Percentiles rank a stretch among this genome's conserved stretches.
These are phyloP conservation scores for Cosmorhoe ocellata DNA, from an alignment of 2,888 invertebrate genomes.

Conservation along the genomic window DNA sequence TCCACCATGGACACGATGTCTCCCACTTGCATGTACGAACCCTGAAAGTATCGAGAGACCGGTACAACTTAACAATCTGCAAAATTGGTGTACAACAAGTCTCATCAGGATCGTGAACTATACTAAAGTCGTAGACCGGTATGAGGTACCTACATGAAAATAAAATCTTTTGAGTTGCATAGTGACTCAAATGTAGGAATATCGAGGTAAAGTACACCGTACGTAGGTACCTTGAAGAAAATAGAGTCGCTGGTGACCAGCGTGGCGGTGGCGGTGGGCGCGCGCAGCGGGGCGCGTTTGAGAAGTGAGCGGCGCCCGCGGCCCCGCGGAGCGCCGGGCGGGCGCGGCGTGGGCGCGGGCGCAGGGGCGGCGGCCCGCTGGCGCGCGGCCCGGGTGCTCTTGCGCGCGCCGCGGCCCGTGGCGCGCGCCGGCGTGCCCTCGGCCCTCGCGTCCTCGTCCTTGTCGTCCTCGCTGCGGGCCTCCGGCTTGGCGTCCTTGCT, in stretches of 20 bases:
- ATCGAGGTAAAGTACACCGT: too few relatives aligned
- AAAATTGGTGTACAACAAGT: too few relatives aligned
- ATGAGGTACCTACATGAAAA: too few relatives aligned
- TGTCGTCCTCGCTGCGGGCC: constrained; percentile 43
- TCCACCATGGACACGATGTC: constrained; percentile 95
- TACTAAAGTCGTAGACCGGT: too few relatives aligned
- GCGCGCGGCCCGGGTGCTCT: constrained; percentile 81
- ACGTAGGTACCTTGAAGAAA: constrained; percentile 78
- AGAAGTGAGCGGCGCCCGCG: constrained; percentile 90
- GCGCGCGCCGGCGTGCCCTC: constrained; percentile 72
- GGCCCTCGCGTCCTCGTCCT: constrained; percentile 43
- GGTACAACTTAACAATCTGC: too few relatives aligned
- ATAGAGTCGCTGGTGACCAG: constrained; percentile 90
- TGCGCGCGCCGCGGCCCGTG: constrained; percentile 66
- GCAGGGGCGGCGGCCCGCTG: constrained; percentile 62
- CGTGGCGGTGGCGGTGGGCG: constrained; percentile 90
- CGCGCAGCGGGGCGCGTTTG: constrained; percentile 90
- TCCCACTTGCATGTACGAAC: constrained; percentile 92
- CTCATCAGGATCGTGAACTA: too few relatives aligned
- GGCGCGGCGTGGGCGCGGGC: constrained; percentile 83
- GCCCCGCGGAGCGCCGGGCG: constrained; percentile 83
- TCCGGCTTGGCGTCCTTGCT: constrained; percentile 46
- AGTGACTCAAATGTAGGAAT: too few relatives aligned
- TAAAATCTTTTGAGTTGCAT: too few relatives aligned
- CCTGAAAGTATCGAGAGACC: constrained; percentile 72